phyloP scores from a whole-genome alignment of 2,113 vertebrate species.

The Anseranas semipalmata region DNA sequence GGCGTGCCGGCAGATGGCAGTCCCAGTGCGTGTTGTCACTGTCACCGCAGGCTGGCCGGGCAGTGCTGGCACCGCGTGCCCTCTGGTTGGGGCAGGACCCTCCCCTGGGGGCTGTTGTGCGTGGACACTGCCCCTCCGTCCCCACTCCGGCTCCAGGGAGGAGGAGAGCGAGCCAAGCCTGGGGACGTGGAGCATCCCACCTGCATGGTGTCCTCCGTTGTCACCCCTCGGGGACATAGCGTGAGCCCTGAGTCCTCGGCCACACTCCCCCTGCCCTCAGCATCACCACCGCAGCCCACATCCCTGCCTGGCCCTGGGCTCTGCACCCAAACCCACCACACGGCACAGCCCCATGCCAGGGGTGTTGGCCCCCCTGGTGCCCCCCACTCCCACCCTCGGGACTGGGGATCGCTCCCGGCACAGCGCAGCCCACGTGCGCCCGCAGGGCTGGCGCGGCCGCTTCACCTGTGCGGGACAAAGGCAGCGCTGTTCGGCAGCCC shows the following conservation, averaged over 20 bases:
- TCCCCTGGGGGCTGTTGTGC: not conserved
- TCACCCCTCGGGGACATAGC: accelerated
- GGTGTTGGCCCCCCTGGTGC: not conserved
- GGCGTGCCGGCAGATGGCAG: not conserved
- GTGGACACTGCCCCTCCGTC: accelerated
- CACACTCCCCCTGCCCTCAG: accelerated
- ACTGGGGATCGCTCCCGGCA: not conserved
- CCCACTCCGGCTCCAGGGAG: accelerated
- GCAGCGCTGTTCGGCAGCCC: not conserved
- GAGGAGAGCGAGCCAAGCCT: accelerated
- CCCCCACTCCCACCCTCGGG: not conserved
- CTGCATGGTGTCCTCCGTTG: accelerated
- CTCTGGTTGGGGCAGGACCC: not conserved
- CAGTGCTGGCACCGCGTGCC: not conserved
- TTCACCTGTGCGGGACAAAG: constrained; percentile 45
- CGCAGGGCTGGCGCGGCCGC: accelerated
- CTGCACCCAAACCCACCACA: accelerated
- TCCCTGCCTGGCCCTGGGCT: accelerated
- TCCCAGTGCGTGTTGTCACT: accelerated
- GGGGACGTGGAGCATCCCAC: accelerated
- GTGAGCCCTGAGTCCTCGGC: accelerated
- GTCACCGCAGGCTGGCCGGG: not conserved
- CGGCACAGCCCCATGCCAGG: accelerated
- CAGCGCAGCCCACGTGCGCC: not conserved
- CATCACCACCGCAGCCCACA: accelerated